Percentiles rank a stretch among this genome's conserved stretches.
Evolutionary conservation across 2,888 invertebrate genomes (phyloP).

Genomic region (Zootermopsis nevadensis): DNA sequence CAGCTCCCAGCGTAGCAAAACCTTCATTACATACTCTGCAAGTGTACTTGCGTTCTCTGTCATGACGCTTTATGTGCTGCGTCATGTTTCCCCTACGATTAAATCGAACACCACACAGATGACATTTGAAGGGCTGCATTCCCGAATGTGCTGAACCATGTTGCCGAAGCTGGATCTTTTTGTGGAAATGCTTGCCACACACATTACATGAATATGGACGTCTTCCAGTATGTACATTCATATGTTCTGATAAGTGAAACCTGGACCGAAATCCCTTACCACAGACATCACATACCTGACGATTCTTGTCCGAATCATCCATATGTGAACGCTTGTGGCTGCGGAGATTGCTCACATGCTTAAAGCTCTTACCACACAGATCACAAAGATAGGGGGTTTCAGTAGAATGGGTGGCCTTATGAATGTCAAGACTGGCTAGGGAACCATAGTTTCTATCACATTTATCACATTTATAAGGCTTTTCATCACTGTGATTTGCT

Average conservation of each 20-base stretch:
- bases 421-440: conserved; percentile 59
- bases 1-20: conserved; percentile 59
- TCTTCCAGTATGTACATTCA: conserved; percentile 62
- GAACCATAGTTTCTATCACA: conserved; percentile 59
- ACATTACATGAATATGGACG: conserved; percentile 61
- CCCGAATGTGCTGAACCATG: conserved; percentile 59
- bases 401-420: conserved; percentile 58
- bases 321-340: conserved; percentile 60
- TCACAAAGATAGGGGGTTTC: conserved; percentile 59
- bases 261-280: conserved; percentile 63
- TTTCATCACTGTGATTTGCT: conserved; percentile 55
- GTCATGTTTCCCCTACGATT: conserved; percentile 61
- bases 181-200: conserved; percentile 63
- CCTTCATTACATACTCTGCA: conserved; percentile 57
- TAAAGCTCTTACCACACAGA: conserved; percentile 61
- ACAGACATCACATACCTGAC: conserved; percentile 63
- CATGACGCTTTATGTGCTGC: conserved; percentile 59
- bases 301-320: conserved; percentile 59
- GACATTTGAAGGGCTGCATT: conserved; percentile 57
- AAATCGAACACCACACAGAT: conserved; percentile 59
- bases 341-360: conserved; percentile 60
- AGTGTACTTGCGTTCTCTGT: conserved; percentile 57
- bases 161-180: conserved; percentile 60
- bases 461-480: conserved; percentile 57
- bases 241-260: conserved; percentile 65